Evolutionary conservation across 1,140 invertebrate genomes (phyloP).

Genomic region (Apis florea): DNA sequence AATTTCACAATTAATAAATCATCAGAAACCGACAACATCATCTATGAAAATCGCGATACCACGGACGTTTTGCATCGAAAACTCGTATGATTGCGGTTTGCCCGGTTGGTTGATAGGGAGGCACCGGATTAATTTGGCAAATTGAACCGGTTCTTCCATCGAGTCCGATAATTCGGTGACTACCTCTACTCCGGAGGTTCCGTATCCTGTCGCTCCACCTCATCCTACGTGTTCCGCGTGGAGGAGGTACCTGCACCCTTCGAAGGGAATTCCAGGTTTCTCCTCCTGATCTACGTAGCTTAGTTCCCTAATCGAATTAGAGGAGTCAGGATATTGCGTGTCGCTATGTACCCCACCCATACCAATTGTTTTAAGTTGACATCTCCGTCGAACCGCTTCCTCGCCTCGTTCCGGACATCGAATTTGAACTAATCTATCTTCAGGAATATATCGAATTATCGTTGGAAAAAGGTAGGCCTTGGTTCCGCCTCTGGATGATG

Average conservation of each 20-base stretch:
- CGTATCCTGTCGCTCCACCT: constrained; percentile 39
- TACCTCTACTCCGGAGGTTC: constrained; percentile 36
- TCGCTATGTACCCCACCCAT: constrained; percentile 62
- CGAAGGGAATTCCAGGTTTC: constrained; percentile 69
- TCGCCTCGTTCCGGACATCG: constrained; percentile 74
- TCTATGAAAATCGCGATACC: constrained; percentile 40
- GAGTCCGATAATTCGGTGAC: constrained; percentile 78
- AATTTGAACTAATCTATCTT: constrained; percentile 79
- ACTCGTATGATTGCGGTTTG: constrained; percentile 61
- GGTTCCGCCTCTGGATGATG: constrained; percentile 44
- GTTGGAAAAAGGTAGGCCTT: constrained; percentile 49
- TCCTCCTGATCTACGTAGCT: constrained; percentile 65
- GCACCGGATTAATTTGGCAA: constrained; percentile 78
- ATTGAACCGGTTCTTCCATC: constrained; percentile 79
- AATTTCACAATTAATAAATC: no score
- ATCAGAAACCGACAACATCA: background rate
- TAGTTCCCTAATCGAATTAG: constrained; percentile 79
- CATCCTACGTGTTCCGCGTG: constrained; percentile 27
- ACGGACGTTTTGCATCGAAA: constrained; percentile 69
- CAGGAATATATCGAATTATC: constrained; percentile 75
- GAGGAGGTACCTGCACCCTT: constrained; percentile 61
- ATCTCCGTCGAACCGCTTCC: constrained; percentile 73
- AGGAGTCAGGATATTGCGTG: constrained; percentile 80
- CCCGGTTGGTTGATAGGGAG: constrained; percentile 44
- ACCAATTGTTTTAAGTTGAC: constrained; percentile 80